Evolutionary conservation across 2,113 vertebrate species (phyloP).

Genomic region (Guaruba guarouba): DNA sequence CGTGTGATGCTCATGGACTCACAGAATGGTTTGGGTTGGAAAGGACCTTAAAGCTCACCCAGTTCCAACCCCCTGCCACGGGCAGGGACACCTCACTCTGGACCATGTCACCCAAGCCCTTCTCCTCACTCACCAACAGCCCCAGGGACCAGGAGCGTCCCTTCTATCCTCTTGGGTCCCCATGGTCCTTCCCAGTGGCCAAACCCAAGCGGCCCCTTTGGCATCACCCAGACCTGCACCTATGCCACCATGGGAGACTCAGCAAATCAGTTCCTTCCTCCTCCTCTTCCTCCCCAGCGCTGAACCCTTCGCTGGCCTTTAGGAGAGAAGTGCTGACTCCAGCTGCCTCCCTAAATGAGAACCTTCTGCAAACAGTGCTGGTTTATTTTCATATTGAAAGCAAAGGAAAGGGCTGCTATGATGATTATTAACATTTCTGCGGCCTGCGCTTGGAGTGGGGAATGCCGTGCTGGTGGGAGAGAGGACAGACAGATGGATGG

Average conservation of each 20-base stretch:
- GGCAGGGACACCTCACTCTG: neutral
- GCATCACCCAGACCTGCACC: neutral
- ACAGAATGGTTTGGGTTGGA: neutral
- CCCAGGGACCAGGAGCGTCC: neutral
- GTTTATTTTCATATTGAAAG: neutral
- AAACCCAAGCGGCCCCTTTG: neutral
- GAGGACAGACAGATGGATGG: rapidly evolving
- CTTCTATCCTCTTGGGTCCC: rapidly evolving
- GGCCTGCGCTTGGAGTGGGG: neutral
- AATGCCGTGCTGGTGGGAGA: rapidly evolving
- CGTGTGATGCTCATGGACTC: neutral
- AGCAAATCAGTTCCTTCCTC: neutral
- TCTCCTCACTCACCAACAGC: neutral
- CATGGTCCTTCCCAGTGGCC: neutral
- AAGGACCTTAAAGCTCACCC: neutral
- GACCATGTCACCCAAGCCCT: neutral
- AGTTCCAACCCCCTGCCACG: neutral
- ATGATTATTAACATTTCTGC: neutral
- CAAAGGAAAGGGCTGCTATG: neutral
- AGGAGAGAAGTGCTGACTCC: slow-evolving; percentile 31
- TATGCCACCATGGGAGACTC: rapidly evolving
- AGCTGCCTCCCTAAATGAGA: slow-evolving; percentile 42
- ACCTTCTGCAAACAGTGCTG: neutral
- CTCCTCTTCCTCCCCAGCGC: neutral
- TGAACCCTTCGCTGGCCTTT: neutral